Conservation (phyloP, 2,797 vertebrate genomes). For the Coendou prehensilis region DNA sequence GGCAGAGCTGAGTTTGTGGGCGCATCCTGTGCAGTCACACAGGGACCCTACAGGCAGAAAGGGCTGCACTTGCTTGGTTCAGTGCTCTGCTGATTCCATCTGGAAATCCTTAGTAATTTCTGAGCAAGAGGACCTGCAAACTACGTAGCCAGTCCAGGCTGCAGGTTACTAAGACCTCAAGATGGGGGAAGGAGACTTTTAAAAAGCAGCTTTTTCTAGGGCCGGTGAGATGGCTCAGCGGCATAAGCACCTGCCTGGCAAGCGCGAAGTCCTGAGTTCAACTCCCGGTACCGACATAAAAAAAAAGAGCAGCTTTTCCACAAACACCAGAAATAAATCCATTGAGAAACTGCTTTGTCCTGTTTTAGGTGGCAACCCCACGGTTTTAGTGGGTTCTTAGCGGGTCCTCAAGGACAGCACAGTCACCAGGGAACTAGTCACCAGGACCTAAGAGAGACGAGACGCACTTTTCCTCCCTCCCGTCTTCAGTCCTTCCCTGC, state of each 20-base stretch:
- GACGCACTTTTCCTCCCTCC: background rate
- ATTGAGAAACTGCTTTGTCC: background rate
- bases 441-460: background rate
- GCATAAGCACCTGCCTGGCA: too few species aligned
- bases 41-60: rapidly evolving
- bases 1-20: background rate
- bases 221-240: too few species aligned
- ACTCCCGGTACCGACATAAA: too few species aligned
- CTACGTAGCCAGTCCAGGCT: background rate
- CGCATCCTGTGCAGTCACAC: background rate
- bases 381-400: background rate
- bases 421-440: background rate
- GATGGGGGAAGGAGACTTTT: background rate
- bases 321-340: background rate
- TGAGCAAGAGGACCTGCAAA: background rate
- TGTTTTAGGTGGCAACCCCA: background rate
- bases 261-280: too few species aligned
- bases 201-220: background rate
- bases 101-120: background rate
- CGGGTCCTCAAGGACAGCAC: background rate
- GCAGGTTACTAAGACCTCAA: background rate
- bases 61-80: background rate
- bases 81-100: background rate
- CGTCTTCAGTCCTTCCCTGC: background rate
- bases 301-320: conserved; percentile 6